Evolutionary conservation across 2,797 vertebrate genomes (phyloP), one percentile per base, ranked within the genome.

Genomic region (Loriculus beryllinus): DNA sequence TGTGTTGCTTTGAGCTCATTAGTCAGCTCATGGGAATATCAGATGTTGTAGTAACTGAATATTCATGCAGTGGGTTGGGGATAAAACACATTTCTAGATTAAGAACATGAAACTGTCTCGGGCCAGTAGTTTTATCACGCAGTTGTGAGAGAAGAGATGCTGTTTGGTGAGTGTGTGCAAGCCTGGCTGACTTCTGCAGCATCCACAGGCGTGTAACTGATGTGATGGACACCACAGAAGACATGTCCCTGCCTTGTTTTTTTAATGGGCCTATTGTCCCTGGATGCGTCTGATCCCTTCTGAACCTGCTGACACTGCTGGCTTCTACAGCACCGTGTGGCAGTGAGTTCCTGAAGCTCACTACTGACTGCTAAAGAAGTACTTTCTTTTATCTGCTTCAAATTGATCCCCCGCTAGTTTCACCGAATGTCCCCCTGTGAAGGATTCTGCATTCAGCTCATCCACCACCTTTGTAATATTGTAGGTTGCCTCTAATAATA

Each of bases 401-500:
- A 48, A 81, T 14, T 82, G 74, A 91, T 90, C 49, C 65, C 77
- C 85, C 81, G 31, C n/a, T 91, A 69, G 29, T 88, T 91, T 74
- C 79, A 82, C 62, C 6, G 2, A 40, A 42, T 65, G 82, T 81
- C 80, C 56, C 54, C 22, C n/a, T 72, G 62, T 64, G 62, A 63
- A 86, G 72, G 78, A 65, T 81, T 94, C 76, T 78, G 79, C 18
- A 21, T 92, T 91, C 85, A 83, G 74, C 35, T 78, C 59, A 49
- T 88, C 85, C 18, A 43, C 49, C 47, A 76, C 70, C 70, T 91
- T 84, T 91, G 69, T 78, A 83, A 88, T 88, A 90, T 88, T 68
- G 42, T 81, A 51, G 65, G 62, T 37, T 75, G 39, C 54, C 87
- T 92, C 95, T 91, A 96, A 91, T 82, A 94, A 92, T 86, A 94